Evolutionary conservation across 1,140 invertebrate genomes (phyloP), one percentile per base, ranked within the genome.

Genomic region (Danaus melanippus): DNA sequence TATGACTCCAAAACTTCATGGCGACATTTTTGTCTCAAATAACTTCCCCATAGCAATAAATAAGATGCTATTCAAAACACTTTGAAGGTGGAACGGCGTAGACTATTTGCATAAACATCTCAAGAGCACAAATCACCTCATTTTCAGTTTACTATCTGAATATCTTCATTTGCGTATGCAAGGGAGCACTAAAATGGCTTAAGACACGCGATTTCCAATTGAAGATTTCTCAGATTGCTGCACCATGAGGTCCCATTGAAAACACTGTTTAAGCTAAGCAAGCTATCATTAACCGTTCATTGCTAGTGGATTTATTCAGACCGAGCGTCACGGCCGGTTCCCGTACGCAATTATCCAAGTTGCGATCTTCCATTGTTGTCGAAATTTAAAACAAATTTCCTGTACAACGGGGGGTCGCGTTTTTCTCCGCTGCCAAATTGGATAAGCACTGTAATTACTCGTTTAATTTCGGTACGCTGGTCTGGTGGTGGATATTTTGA

Each of bases 311-410:
- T 81, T 78, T 76, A 78, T 76, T 56, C 61, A 55, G 48, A 60
- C 56, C 56, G 17, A 15, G 63, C 76, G 72, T 83, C 79, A 80
- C 74, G 76, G 76, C 68, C 64, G 60, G 72, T 77, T 79, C 74
- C 67, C 71, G 69, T 72, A 69, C 72, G 68, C 73, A 83, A 80
- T 84, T 82, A 85, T 82, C 79, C 69, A 50, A 62, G 53, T 67
- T 54, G 66, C 71, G 60, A 85, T 85, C 82, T 80, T 71, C 80
- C 82, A 85, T 85, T 85, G 82, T 85, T 85, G 79, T 82, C 71
- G 82, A 85, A 82, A 79, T 83, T 85, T 82, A 82, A 85, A 85
- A 85, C 82, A 85, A 84, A 84, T 85, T 85, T 82, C 79, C 77
- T 79, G 74, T 76, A 67, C 64, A 70, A 77, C 61, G 73, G 79